A percentile compares a stretch with the other conserved stretches of the same genome.
These are phyloP conservation scores for Manis javanica DNA, from an alignment of 2,797 vertebrate genomes.

Conservation along the genomic window DNA sequence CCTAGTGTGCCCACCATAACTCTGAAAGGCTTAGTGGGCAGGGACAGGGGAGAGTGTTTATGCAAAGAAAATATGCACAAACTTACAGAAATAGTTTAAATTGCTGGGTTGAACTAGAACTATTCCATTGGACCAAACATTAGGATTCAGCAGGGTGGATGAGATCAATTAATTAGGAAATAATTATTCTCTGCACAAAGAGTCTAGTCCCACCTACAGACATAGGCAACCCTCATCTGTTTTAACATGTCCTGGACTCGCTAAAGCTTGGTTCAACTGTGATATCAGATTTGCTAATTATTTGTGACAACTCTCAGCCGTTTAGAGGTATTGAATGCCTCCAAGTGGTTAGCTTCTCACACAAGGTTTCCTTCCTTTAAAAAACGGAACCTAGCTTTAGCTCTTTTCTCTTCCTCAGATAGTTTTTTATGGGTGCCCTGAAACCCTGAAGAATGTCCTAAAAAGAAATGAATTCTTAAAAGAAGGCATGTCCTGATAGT, in stretches of 20 bases:
- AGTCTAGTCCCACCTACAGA: not conserved
- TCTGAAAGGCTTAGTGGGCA: not conserved
- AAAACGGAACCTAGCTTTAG: not conserved
- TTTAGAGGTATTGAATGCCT: not conserved
- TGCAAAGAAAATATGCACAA: not conserved
- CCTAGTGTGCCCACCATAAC: not conserved
- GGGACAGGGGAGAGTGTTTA: not conserved
- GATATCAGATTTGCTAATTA: not conserved
- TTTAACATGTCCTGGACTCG: not conserved
- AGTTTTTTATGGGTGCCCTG: not conserved
- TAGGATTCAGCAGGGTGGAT: not conserved
- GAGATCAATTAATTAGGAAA: not conserved
- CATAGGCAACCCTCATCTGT: not conserved
- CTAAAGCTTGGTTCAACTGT: not conserved
- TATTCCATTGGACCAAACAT: not conserved
- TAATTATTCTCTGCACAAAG: not conserved
- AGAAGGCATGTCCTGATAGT: not conserved
- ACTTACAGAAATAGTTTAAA: not conserved
- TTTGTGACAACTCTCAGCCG: not conserved
- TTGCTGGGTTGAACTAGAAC: not conserved
- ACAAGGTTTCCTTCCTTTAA: not conserved
- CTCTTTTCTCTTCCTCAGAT: constrained; percentile 5
- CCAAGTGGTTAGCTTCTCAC: not conserved
- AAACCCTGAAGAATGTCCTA: not conserved
- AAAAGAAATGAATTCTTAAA: not conserved